Evolutionary conservation across 1,140 invertebrate genomes (phyloP).

Genomic region (Penaeus vannamei): DNA sequence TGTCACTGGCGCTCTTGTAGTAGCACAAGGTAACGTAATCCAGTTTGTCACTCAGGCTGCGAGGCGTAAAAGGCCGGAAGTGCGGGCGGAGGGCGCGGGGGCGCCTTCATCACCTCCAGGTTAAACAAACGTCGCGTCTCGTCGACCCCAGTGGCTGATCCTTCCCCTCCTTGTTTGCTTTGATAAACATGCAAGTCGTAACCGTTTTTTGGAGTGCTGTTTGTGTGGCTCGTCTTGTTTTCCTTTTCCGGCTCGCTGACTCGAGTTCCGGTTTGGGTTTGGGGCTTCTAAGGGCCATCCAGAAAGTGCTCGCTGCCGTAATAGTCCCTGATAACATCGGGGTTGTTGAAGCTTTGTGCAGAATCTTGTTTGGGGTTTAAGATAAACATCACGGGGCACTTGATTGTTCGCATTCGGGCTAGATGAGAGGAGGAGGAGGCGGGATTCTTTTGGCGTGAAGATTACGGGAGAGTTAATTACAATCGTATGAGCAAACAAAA

Average conservation of each 20-base stretch:
- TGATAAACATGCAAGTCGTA: slow-evolving; percentile 38
- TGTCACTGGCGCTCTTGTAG: no score
- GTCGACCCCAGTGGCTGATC: no score
- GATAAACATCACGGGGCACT: no score
- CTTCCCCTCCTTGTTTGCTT: no score
- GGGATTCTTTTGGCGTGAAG: no score
- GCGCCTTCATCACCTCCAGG: slow-evolving; percentile 6
- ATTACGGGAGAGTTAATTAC: no score
- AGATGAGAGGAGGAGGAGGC: no score
- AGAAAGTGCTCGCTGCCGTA: background rate
- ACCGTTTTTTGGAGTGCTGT: slow-evolving; percentile 50
- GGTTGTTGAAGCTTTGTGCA: no score
- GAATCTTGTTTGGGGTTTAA: no score
- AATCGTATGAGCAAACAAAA: no score
- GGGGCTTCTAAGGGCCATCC: background rate
- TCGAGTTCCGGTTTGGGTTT: slow-evolving; percentile 43
- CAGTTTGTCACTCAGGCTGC: slow-evolving; percentile 42
- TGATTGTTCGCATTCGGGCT: no score
- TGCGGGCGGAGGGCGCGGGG: background rate
- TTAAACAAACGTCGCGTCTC: background rate
- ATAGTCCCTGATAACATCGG: background rate
- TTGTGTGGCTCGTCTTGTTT: background rate
- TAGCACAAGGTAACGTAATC: slow-evolving; percentile 11
- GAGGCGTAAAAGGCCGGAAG: slow-evolving; percentile 52
- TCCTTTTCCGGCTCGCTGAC: slow-evolving; percentile 34